Evolutionary conservation across 2,888 invertebrate genomes (phyloP).

Genomic region (Xylocampa areola): DNA sequence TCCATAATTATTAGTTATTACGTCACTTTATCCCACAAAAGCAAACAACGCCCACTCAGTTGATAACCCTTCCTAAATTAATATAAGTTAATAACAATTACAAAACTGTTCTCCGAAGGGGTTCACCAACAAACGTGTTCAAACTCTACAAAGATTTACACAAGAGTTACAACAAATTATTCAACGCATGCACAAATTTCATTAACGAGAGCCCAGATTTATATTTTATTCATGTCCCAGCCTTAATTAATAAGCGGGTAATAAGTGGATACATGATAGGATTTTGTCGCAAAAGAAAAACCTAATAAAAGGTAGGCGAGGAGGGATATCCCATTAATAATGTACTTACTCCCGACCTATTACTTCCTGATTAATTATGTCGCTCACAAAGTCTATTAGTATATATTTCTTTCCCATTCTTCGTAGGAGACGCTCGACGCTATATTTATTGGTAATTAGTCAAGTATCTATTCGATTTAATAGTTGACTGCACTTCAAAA

Average conservation of each 20-base stretch:
- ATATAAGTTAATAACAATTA: constrained; percentile 35
- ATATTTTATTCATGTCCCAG: constrained; percentile 60
- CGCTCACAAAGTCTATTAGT: constrained; percentile 60
- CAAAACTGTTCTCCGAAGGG: constrained; percentile 45
- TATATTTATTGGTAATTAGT: constrained; percentile 54
- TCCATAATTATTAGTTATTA: constrained; percentile 1
- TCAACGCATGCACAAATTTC: constrained; percentile 60
- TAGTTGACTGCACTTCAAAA: constrained; percentile 50
- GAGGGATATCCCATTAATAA: constrained; percentile 64
- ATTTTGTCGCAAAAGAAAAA: constrained; percentile 52
- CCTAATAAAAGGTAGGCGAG: constrained; percentile 28
- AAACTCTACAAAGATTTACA: constrained; percentile 54
- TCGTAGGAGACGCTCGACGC: constrained; percentile 27
- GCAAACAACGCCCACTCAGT: not conserved
- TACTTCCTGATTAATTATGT: constrained; percentile 71
- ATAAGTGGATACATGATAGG: constrained; percentile 58
- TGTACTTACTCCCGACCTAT: constrained; percentile 63
- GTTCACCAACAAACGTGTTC: constrained; percentile 50
- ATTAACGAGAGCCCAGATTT: constrained; percentile 51
- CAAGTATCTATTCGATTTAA: constrained; percentile 47
- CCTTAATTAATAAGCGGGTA: constrained; percentile 60
- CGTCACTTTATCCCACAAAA: not conserved
- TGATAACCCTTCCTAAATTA: constrained; percentile 39
- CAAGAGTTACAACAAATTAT: constrained; percentile 50
- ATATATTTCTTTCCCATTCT: constrained; percentile 51